phyloP scores from a whole-genome alignment of 2,113 vertebrate genomes.

The Mola mola region DNA sequence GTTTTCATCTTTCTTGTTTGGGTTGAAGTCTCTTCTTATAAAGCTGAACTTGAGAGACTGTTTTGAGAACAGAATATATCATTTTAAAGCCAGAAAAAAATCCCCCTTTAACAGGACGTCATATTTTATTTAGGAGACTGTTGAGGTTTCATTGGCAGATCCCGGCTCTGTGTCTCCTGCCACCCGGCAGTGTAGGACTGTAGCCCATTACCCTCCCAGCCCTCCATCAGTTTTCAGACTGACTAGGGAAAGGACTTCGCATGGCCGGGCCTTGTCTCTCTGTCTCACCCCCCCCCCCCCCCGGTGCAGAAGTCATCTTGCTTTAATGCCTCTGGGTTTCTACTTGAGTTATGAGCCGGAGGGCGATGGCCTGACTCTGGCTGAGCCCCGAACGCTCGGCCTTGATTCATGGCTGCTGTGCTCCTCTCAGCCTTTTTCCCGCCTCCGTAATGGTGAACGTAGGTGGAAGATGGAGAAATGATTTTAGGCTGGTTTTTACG shows the following conservation, averaged over 20 bases:
- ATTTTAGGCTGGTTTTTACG: too few relatives aligned
- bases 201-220: neutral
- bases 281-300: conserved; percentile 6
- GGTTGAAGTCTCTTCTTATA: too few relatives aligned
- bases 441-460: conserved; percentile 54
- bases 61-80: neutral
- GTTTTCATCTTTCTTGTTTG: too few relatives aligned
- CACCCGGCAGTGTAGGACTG: conserved; percentile 12
- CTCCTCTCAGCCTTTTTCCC: conserved; percentile 26
- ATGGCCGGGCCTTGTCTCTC: too few relatives aligned
- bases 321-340: conserved; percentile 39
- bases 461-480: conserved; percentile 14
- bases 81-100: conserved; percentile 4
- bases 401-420: conserved; percentile 54
- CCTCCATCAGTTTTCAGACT: conserved; percentile 51
- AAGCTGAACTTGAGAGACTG: too few relatives aligned
- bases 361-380: conserved; percentile 32
- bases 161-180: conserved; percentile 5
- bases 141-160: conserved; percentile 36
- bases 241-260: conserved; percentile 12
- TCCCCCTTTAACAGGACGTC: too few relatives aligned
- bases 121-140: conserved; percentile 11
- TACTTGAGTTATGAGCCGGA: conserved; percentile 44
- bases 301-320: conserved; percentile 40
- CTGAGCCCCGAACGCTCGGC: conserved; percentile 25